Evolutionary conservation across 2,888 invertebrate species (phyloP), one percentile per base, ranked within the genome.

Genomic region (Xylota segnis): DNA sequence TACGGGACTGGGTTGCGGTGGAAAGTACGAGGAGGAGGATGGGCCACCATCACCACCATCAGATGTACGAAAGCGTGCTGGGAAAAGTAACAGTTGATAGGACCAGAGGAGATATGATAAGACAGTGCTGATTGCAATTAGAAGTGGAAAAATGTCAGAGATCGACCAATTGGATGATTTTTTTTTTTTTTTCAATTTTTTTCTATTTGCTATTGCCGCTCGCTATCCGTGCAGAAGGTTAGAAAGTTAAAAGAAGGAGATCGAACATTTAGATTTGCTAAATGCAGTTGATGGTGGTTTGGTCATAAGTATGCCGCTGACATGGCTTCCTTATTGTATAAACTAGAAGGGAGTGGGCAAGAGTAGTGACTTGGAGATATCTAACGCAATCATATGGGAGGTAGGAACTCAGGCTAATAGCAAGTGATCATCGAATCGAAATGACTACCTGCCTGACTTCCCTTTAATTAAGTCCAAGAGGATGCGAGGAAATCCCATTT

Each of bases 51-150:
- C n/a, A 16, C 0, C 52, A 65, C 47, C 63, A 71, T 77, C 56
- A 59, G 71, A 71, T 71, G 54, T 27, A 47, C 10, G n/a, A 65
- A 71, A 79, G 79, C 79, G 75, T 75, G 81, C 81, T 84, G 79
- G 65, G 58, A 84, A 84, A 23, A 79, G 56, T 79, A 63, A 72
- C 79, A 58, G 74, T 70, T 52, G 83, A 63, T 68, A 66, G 75
- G 76, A 54, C 40, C 29, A 56, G 40, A 43, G 23, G 84, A 66
- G 65, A 76, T 81, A 58, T 81, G 84, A 84, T 84, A 84, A 81
- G 81, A 66, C 84, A 75, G 75, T 54, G 75, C 65, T 81, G 84
- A 84, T 81, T 84, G 84, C 84, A 84, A 84, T 84, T 84, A 84
- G 84, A 84, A 75, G 81, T 75, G 84, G 63, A 79, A 84, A 83